Conservation (phyloP, 1,140 invertebrate species). For the Micrasema longulum region DNA sequence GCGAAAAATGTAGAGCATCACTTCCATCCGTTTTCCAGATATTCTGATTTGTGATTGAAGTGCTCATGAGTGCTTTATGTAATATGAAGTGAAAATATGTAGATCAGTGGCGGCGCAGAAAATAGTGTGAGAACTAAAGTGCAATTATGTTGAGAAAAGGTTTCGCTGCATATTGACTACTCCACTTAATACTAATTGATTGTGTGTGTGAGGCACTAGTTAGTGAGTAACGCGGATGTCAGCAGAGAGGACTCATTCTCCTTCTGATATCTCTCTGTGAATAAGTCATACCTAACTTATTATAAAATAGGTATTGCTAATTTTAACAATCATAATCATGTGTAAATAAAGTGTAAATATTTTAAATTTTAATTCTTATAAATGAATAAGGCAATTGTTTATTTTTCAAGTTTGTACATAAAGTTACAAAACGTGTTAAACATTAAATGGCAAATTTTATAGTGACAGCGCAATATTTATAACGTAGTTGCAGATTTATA, state of each 20-base stretch:
- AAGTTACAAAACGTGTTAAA: conserved; percentile 33
- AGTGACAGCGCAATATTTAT: conserved; percentile 24
- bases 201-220: conserved; percentile 6
- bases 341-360: conserved; percentile 52
- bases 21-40: not conserved
- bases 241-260: conserved; percentile 19
- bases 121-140: conserved; percentile 49
- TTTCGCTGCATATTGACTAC: conserved; percentile 11
- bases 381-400: conserved; percentile 45
- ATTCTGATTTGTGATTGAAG: conserved; percentile 10
- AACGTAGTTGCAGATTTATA: not conserved
- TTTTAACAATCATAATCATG: conserved; percentile 52
- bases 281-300: conserved; percentile 49
- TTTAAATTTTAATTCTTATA: conserved; percentile 36
- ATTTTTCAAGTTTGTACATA: conserved; percentile 49
- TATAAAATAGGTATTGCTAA: conserved; percentile 37
- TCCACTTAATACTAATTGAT: conserved; percentile 12
- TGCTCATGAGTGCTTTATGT: conserved; percentile 24
- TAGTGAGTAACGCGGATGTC: not conserved
- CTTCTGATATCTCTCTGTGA: conserved; percentile 34
- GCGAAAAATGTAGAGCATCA: too few relatives aligned
- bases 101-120: conserved; percentile 14
- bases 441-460: conserved; percentile 3
- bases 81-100: conserved; percentile 2
- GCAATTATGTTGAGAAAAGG: conserved; percentile 46